phyloP scores from a whole-genome alignment of 2,888 invertebrate species.

The Bombylius major region DNA sequence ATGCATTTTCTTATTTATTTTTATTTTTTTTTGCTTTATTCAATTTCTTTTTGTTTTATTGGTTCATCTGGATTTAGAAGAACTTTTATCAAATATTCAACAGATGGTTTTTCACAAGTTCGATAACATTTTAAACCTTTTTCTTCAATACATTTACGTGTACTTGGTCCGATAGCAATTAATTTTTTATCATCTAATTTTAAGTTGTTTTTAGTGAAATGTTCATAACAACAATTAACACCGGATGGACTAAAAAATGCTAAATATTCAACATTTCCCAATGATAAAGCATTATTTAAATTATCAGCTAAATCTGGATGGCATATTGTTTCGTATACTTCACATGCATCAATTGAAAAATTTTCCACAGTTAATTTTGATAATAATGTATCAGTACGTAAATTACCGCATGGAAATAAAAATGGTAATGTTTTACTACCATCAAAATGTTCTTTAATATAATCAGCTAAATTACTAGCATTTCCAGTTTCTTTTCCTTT shows the following conservation, averaged over 20 bases:
- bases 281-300: conserved; percentile 32
- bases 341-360: conserved; percentile 37
- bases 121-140: conserved; percentile 35
- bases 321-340: conserved; percentile 42
- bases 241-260: conserved; percentile 50
- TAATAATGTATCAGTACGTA: conserved; percentile 41
- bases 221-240: conserved; percentile 37
- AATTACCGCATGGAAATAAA: conserved; percentile 44
- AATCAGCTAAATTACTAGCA: conserved; percentile 39
- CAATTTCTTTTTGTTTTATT: conserved; percentile 14
- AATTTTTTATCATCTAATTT: conserved; percentile 33
- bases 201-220: conserved; percentile 31
- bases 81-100: conserved; percentile 39
- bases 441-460: conserved; percentile 38
- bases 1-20: too few species aligned
- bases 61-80: conserved; percentile 29
- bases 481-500: conserved; percentile 43
- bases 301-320: conserved; percentile 37
- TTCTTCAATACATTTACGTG: conserved; percentile 39
- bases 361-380: conserved; percentile 34
- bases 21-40: too few species aligned
- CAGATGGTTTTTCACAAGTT: conserved; percentile 41
- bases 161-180: conserved; percentile 46
- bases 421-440: conserved; percentile 37
- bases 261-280: conserved; percentile 39